Base-by-base conservation (phyloP, 1,140 invertebrate genomes). In the Papilio glaucus region DNA sequence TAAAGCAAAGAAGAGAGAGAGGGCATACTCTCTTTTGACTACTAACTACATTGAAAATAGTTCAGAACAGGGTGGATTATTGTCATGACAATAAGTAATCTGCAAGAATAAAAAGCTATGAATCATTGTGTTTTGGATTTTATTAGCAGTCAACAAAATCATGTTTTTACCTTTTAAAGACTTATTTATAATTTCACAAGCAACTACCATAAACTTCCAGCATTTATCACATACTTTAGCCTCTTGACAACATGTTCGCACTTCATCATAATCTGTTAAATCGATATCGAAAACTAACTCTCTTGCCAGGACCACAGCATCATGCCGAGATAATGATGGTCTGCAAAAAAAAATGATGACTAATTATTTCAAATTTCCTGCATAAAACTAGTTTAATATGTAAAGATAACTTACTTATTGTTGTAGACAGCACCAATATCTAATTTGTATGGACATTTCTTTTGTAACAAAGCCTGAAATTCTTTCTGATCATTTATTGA, bases 201-300 rank as follows among this genome's bases (percentile, higher is more conserved):
- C 99, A 76, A 99, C 94, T 12, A 95, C 95, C 97, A 99, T 99
- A 83, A 98, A 98, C 82, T 98, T 98, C 99, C 99, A 99, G 91
- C 99, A 99, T 89, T 98, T 99, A 0, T 86, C 90, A 90, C 99
- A 99, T 18, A 99, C 96, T 81, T 96, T 96, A 9, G 98, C 96
- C 45, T 97, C 98, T 62, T 95, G 95, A 84, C 98, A 98, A 91
- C 98, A 99, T 63, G 95, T 97, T 89, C 99, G 94, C 1, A 99
- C 96, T 87, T 99, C 98, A 95, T 99, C 99, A 94, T 99, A 99
- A 94, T 99, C 99, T 62, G 99, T 99, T 95, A 99, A 97, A 95
- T 99, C 99, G 85, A 99, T 99, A 96, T 99, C 99, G 94, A 99
- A 99, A 1, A 99, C 98, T 12, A 99, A 92, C 94, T 99, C 99